Percentiles rank a stretch among this genome's conserved stretches.
phyloP scores from a whole-genome alignment of 2,797 vertebrate genomes.

The Leuciscus waleckii region DNA sequence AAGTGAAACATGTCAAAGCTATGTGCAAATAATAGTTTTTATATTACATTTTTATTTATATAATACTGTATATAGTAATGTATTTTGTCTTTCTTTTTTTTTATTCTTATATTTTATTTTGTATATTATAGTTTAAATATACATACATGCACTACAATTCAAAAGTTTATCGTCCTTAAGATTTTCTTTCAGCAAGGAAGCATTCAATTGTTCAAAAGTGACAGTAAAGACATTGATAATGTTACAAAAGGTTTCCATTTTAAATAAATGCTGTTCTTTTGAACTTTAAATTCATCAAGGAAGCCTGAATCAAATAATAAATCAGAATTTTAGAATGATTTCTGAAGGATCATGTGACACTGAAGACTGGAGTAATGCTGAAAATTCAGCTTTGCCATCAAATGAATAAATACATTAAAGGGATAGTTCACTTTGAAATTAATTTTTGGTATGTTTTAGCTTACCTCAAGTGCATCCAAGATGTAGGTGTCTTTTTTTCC shows the following conservation, averaged over 20 bases:
- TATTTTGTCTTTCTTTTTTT: neutral
- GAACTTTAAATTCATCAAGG: neutral
- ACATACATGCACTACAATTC: neutral
- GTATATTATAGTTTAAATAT: neutral
- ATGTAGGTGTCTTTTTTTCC: too few species aligned
- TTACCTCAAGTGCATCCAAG: too few species aligned
- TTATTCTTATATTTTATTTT: neutral
- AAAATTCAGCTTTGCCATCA: neutral
- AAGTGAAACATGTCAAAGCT: slow-evolving; percentile 10
- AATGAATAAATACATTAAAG: neutral
- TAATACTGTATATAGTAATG: neutral
- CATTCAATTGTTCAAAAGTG: neutral
- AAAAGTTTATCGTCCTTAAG: neutral
- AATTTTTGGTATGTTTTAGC: too few species aligned
- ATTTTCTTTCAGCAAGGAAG: neutral
- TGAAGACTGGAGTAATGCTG: neutral
- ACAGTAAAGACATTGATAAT: neutral
- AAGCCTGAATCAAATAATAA: neutral
- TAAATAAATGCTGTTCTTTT: neutral
- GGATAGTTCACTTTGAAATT: too few species aligned
- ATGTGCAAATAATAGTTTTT: neutral
- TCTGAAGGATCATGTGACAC: neutral
- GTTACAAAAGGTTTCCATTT: neutral
- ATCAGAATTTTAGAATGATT: neutral
- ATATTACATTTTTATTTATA: neutral